Conservation (phyloP, 2,888 invertebrate genomes). For the Rotaria sp. region DNA sequence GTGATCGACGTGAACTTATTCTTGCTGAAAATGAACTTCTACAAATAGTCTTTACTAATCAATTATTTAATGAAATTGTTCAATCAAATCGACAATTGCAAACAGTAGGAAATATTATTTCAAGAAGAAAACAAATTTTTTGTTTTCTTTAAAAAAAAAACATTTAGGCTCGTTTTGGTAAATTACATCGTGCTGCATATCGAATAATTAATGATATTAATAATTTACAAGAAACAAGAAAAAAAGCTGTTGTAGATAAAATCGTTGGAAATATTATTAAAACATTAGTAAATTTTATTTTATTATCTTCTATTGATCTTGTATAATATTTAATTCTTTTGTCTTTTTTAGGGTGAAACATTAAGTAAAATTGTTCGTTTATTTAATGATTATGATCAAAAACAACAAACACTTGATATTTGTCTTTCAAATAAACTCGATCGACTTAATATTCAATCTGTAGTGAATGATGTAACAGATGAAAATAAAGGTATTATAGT, state of each 20-base stretch:
- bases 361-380: not conserved
- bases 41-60: not conserved
- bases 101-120: not conserved
- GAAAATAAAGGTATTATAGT: not conserved
- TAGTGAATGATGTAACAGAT: not conserved
- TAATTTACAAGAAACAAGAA: not conserved
- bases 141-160: not conserved
- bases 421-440: not conserved
- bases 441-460: not conserved
- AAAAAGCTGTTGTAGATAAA: not conserved
- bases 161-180: not conserved
- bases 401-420: not conserved
- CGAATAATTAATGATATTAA: not conserved
- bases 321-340: not conserved
- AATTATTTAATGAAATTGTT: not conserved
- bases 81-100: not conserved
- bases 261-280: slow-evolving; percentile 2
- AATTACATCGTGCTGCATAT: not conserved
- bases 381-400: slow-evolving; percentile 17
- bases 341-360: not conserved
- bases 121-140: not conserved
- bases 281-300: not conserved
- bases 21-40: slow-evolving; percentile 2
- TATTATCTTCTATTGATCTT: no score
- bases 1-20: slow-evolving; percentile 14